These are phyloP conservation scores for Lordiphosa collinella DNA, from an alignment of 1,140 invertebrate species.

Conservation along the genomic window DNA sequence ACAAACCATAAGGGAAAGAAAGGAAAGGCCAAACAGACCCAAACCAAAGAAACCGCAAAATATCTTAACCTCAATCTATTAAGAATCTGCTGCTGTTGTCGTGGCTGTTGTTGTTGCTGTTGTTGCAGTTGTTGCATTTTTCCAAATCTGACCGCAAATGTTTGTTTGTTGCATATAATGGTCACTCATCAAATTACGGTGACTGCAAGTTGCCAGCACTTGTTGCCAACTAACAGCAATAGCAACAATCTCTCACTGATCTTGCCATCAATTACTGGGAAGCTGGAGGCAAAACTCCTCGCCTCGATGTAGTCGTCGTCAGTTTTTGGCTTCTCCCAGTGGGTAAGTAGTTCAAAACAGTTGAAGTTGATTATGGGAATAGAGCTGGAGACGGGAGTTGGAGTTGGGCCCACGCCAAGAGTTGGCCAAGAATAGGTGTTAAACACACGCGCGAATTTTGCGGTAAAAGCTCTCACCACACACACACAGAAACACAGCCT, in stretches of 20 bases:
- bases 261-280: constrained; percentile 46
- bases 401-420: constrained; percentile 39
- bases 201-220: constrained; percentile 38
- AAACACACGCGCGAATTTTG: constrained; percentile 71
- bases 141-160: constrained; percentile 42
- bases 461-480: constrained; percentile 69
- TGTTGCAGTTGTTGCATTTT: constrained; percentile 20
- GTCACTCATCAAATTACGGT: constrained; percentile 65
- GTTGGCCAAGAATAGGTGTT: constrained; percentile 40
- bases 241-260: constrained; percentile 21
- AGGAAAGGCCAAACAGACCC: background rate
- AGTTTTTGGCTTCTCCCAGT: constrained; percentile 41
- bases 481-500: constrained; percentile 22
- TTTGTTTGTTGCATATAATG: constrained; percentile 59
- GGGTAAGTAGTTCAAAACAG: constrained; percentile 48
- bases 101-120: constrained; percentile 10
- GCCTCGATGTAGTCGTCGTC: too few relatives aligned
- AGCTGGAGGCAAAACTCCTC: constrained; percentile 5
- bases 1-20: too few relatives aligned
- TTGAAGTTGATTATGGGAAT: constrained; percentile 36
- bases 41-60: constrained; percentile 20
- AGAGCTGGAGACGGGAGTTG: constrained; percentile 24
- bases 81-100: constrained; percentile 28
- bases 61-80: constrained; percentile 58
- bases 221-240: constrained; percentile 28